Percentiles rank a stretch among this genome's conserved stretches.
Evolutionary conservation across 2,797 vertebrate species (phyloP).

Genomic region (Neostethus bicornis): DNA sequence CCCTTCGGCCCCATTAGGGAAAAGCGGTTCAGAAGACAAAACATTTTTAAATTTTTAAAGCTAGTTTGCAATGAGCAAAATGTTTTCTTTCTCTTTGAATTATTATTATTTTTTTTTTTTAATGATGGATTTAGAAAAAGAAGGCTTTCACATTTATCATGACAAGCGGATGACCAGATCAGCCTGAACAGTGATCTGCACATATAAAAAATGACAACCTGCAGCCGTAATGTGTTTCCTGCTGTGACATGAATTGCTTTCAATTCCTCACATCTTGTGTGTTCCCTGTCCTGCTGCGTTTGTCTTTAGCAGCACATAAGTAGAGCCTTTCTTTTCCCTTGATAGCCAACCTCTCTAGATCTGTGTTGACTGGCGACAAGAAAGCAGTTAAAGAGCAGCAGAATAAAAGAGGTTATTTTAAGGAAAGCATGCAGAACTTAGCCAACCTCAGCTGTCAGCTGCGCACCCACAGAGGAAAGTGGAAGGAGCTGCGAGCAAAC

Average conservation of each 20-base stretch:
- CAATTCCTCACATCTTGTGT: constrained; percentile 12
- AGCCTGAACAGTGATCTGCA: background rate
- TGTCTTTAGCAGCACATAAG: constrained; percentile 23
- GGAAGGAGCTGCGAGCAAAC: constrained; percentile 31
- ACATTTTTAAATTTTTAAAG: too few species aligned
- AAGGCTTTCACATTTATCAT: background rate
- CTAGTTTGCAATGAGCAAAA: background rate
- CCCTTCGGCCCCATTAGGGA: too few species aligned
- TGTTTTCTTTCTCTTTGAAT: background rate
- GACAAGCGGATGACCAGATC: background rate
- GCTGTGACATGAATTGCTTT: constrained; percentile 6
- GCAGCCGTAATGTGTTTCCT: background rate
- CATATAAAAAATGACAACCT: constrained; percentile 7
- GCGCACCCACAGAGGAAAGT: constrained; percentile 38
- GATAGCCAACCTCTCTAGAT: constrained; percentile 40
- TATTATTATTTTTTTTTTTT: too few species aligned
- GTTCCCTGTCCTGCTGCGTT: constrained; percentile 13
- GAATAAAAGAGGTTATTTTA: constrained; percentile 61
- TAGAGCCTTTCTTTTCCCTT: constrained; percentile 18
- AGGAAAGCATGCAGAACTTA: constrained; percentile 42
- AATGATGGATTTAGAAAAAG: background rate
- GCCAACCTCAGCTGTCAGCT: constrained; percentile 55
- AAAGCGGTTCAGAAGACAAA: too few species aligned
- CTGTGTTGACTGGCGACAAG: constrained; percentile 37
- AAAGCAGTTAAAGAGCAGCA: constrained; percentile 49